Evolutionary conservation across 1,140 invertebrate genomes (phyloP), one percentile per base, ranked within the genome.

Genomic region (Penaeus indicus): DNA sequence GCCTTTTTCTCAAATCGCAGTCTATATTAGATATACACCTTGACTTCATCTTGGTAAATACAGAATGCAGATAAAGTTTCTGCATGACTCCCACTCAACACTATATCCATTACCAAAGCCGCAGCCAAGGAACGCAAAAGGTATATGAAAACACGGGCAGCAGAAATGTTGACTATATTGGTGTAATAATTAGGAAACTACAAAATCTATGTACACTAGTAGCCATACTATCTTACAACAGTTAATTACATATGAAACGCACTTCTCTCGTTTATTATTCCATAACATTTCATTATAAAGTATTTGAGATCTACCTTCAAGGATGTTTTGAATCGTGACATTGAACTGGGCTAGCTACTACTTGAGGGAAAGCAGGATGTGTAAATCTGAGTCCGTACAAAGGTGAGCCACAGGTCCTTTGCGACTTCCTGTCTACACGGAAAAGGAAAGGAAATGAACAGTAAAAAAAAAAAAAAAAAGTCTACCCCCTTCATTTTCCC

Each of bases 111-210:
- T 54, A 0, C 54, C 54, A 54, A 54, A 54, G 16, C 10, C 54
- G 1, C 11, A 54, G 1, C 16, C 54, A 54, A 54, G 54, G 54
- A 54, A 54, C 16, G 10, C 54, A 54, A 54, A 54, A 82, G 81
- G 87, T 25, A n/a, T 38, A 88, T 84, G n/a, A 84, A 77, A 88
- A 84, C 18, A 63, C 81, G 63, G 1, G 83, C 22, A 38, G 81
- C 81, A 84, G 69, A 88, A 88, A 88, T 88, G 69, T 88, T 88
- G 87, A 84, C 82, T 88, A 88, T 88, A 88, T 84, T 88, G 81
- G 84, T 88, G 82, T 77, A 88, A 88, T 80, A 88, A 84, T 88
- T 88, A 88, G 38, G 87, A 88, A 88, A 88, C 87, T 88, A 88
- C 87, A 88, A 88, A 88, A 88, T 84, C 81, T 88, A 88, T 88